Base-by-base conservation (phyloP, 2,113 vertebrate species). In the Mesitornis unicolor region DNA sequence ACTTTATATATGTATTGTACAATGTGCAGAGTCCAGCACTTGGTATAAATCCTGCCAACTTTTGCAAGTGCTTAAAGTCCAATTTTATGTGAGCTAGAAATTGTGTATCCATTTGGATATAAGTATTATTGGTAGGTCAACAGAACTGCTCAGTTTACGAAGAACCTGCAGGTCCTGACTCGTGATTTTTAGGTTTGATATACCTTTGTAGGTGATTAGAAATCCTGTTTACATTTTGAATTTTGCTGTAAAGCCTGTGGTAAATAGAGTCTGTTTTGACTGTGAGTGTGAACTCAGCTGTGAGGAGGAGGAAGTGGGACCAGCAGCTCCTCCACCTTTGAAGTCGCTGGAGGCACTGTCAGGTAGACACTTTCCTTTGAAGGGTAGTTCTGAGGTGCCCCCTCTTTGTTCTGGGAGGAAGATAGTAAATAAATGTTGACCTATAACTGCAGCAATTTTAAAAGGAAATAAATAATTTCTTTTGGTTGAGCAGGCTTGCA, bases 331-430 rank as follows among this genome's bases (percentile, higher is more conserved):
- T 93, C 75, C 24, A 88, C 63, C 71, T 94, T 22, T 1, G 16
- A 31, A 61, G 33, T 88, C 90, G 79, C 85, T 73, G 67, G 78
- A 85, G 82, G 75, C 60, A 17, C 85, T 74, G 79, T 80, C 67
- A 93, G 59, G 45, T 59, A 85, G 71, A 50, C 28, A 11, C 53
- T 86, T 73, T 35, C 36, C 94, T 93, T 94, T 93, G 90, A 90
- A 95, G 90, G 26, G 33, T 24, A 61, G 54, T 77, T 90, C 71
- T 88, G 83, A 94, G 92, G 45, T 92, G 71, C 59, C 20, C 91
- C n/a, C 53, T 78, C 64, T 93, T 92, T 93, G 75, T 94, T 93
- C 80, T 70, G 38, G 31, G 64, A 81, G 77, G 68, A 89, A 81
- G 77, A 59, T 29, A 74, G 69, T 87, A 96, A 94, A 88, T 93